Evolutionary conservation across 2,888 invertebrate genomes (phyloP), one percentile per base, ranked within the genome.

Genomic region (Drosophila seclusa): DNA sequence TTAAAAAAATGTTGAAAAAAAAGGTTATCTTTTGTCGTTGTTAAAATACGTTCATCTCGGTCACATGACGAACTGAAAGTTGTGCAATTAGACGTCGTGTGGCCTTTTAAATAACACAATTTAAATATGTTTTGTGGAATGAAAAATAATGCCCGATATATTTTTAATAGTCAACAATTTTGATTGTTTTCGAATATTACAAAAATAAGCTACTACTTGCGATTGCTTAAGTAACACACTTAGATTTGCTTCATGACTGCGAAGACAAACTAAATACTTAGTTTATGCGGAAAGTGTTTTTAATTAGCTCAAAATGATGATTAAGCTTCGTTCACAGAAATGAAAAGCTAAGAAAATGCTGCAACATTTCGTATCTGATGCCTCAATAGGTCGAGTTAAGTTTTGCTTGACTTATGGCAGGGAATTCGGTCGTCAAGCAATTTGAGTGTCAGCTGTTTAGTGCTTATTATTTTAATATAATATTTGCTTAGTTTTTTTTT

Each of bases 401-500:
- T 45, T 45, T 45, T 16, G 7, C 13, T 16, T 45, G 21, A 27
- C 7, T n/a, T 31, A 4, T 24, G 16, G 18, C 4, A 24, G 42
- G 18, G 4, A 18, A 58, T 45, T 7, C n/a, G 40, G 1, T 29
- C 18, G 32, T 60, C 21, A 11, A 11, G 50, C 36, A 24, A 21
- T 6, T 24, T 11, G 34, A 36, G 18, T 24, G 11, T 6, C 54
- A 18, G 27, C 18, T 27, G 13, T 1, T 54, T 24, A 55, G 4
- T 38, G 55, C 10, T 38, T 29, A 55, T 55, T 27, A 36, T 48
- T 54, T 58, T 50, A n/a, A 18, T 5, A 21, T 29, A 2, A 3
- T 45, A 32, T 13, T 34, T 50, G 36, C 52, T 55, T 50, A n/a
- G 42, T 38, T 38, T 21, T 11, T n/a, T n/a, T 24, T n/a, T 40